A percentile compares a stretch with the other conserved stretches of the same genome.
Conservation (phyloP, 2,888 invertebrate species). For the Anorthoa munda region DNA sequence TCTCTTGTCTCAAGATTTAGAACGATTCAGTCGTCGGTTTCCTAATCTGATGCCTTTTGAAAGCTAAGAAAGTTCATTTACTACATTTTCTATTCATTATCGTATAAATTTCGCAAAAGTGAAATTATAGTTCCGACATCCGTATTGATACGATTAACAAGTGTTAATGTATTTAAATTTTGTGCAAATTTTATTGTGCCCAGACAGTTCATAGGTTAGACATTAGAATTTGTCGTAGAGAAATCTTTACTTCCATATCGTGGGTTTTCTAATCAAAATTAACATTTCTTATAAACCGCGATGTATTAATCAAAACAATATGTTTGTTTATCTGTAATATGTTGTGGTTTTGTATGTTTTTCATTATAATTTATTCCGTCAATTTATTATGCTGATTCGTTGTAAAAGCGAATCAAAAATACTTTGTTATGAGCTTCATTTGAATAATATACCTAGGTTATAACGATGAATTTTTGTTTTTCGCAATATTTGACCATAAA, state of each 20-base stretch:
- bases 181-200: constrained; percentile 62
- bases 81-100: constrained; percentile 51
- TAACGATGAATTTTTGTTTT: constrained; percentile 37
- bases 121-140: constrained; percentile 55
- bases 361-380: constrained; percentile 43
- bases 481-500: constrained; percentile 21
- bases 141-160: constrained; percentile 54
- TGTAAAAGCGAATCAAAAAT: constrained; percentile 25
- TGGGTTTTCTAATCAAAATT: constrained; percentile 54
- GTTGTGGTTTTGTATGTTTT: constrained; percentile 27
- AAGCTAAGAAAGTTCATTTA: constrained; percentile 54
- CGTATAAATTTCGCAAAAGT: constrained; percentile 62
- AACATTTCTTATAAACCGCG: constrained; percentile 41
- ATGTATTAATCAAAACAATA: constrained; percentile 45
- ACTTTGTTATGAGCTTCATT: constrained; percentile 25
- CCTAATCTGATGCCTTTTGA: constrained; percentile 53
- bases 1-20: constrained; percentile 42
- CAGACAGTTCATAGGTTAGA: constrained; percentile 56
- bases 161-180: constrained; percentile 65
- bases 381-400: constrained; percentile 53
- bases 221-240: constrained; percentile 57
- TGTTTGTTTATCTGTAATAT: constrained; percentile 32
- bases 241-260: constrained; percentile 42
- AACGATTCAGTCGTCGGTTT: constrained; percentile 28
- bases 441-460: constrained; percentile 31